A percentile compares a stretch with the other conserved stretches of the same genome.
phyloP scores from a whole-genome alignment of 2,888 invertebrate genomes.

The Ctena decussata region DNA sequence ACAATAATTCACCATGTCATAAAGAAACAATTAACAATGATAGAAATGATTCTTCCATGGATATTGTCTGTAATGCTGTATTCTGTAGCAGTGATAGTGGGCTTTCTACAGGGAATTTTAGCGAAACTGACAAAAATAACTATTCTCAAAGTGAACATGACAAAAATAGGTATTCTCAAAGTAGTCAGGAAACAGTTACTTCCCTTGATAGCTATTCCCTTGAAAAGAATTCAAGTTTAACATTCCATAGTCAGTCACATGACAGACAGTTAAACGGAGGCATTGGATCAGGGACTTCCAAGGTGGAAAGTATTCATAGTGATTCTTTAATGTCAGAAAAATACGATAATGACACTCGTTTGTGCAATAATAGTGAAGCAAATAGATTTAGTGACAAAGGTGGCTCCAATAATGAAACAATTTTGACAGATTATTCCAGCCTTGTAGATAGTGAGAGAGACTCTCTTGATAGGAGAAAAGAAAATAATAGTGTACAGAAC shows the following conservation, averaged over 20 bases:
- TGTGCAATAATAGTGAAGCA: too few species aligned
- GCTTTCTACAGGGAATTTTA: background rate
- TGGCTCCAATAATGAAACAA: too few species aligned
- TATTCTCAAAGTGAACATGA: constrained; percentile 6
- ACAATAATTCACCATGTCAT: background rate
- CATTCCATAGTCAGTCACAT: background rate
- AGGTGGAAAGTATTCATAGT: too few species aligned
- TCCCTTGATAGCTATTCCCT: background rate
- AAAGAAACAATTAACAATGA: background rate
- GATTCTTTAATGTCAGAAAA: too few species aligned
- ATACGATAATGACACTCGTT: too few species aligned
- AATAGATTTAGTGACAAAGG: too few species aligned
- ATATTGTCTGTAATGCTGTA: background rate
- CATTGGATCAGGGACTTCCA: too few species aligned
- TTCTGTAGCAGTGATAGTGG: background rate
- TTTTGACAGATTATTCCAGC: too few species aligned
- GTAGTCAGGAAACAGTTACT: constrained; percentile 7
- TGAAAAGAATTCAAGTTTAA: background rate
- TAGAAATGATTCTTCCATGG: background rate
- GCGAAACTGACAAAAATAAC: background rate
- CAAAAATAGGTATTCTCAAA: background rate
- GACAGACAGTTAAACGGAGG: too few species aligned
- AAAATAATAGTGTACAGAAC: too few species aligned
- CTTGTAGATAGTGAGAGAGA: too few species aligned
- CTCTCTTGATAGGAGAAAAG: too few species aligned